Conservation (phyloP, 2,797 vertebrate genomes). For the Cottoperca gobio region DNA sequence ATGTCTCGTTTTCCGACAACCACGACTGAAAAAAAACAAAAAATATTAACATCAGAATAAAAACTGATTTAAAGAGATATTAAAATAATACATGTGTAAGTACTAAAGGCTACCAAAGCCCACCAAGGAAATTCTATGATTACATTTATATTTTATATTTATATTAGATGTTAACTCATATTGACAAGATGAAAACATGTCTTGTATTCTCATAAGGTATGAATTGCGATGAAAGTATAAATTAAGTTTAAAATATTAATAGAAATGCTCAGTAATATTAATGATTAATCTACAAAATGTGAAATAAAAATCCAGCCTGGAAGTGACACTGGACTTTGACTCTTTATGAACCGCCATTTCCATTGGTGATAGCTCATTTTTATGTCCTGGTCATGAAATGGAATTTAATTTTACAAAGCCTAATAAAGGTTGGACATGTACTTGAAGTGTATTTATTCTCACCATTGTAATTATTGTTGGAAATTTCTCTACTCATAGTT, state of each 20-base stretch:
- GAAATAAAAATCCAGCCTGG: not conserved
- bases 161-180: not conserved
- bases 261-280: not conserved
- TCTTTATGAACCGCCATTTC: not conserved
- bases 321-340: not conserved
- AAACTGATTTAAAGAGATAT: not conserved
- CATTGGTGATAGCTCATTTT: not conserved
- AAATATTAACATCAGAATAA: conserved; percentile 8
- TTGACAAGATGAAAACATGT: not conserved
- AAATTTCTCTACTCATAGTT: not conserved
- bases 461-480: not conserved
- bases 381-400: not conserved
- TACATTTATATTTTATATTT: not conserved
- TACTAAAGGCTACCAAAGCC: not conserved
- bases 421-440: not conserved
- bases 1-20: conserved; percentile 93
- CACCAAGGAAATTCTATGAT: not conserved
- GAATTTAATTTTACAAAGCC: not conserved
- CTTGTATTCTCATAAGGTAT: not conserved
- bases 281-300: not conserved
- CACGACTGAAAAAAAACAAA: conserved; percentile 84
- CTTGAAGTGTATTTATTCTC: not conserved
- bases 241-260: not conserved
- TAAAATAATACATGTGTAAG: not conserved
- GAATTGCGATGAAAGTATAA: not conserved